These are phyloP conservation scores for Cecropterus lyciades DNA, from an alignment of 1,140 invertebrate genomes.

Conservation along the genomic window DNA sequence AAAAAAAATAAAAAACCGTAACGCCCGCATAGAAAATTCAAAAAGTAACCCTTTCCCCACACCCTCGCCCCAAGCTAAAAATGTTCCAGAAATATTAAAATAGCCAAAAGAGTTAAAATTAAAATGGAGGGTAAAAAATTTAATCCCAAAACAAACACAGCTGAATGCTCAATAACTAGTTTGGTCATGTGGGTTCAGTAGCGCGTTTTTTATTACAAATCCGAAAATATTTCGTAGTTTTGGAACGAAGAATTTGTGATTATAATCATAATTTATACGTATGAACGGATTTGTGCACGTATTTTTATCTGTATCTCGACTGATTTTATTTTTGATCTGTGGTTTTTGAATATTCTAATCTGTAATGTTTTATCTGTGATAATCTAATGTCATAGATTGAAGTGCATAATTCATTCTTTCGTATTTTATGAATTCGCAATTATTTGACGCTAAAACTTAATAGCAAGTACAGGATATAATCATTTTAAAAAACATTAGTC, in stretches of 20 bases:
- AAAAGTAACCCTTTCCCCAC: constrained; percentile 58
- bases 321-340: no score
- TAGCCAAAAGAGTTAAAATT: constrained; percentile 83
- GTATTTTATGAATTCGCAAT: no score
- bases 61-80: constrained; percentile 74
- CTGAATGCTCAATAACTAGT: constrained; percentile 68
- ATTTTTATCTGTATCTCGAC: no score
- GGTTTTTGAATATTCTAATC: no score
- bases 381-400: no score
- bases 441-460: no score
- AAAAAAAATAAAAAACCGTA: constrained; percentile 44
- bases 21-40: constrained; percentile 46
- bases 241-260: background rate
- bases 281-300: no score
- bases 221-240: constrained; percentile 31
- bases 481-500: background rate
- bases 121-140: constrained; percentile 74
- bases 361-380: no score
- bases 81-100: constrained; percentile 82
- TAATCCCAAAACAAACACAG: constrained; percentile 81
- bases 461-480: no score
- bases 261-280: background rate
- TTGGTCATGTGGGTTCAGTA: constrained; percentile 32
- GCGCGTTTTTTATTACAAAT: constrained; percentile 33
- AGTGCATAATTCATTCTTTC: no score